Conservation (phyloP, 2,888 invertebrate species). For the Lepas anatifera region DNA sequence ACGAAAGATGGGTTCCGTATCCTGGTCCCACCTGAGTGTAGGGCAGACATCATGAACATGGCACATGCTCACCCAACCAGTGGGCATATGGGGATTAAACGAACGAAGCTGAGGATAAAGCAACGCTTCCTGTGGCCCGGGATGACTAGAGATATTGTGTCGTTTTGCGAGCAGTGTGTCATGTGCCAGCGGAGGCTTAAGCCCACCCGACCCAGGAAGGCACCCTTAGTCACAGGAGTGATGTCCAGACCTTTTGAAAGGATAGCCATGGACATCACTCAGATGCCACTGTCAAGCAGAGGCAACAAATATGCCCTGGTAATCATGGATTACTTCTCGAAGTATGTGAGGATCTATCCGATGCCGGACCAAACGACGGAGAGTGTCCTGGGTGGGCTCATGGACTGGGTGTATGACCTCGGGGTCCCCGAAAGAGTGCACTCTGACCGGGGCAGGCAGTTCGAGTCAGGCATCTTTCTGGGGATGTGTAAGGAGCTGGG, state of each 20-base stretch:
- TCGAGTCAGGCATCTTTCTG: not conserved
- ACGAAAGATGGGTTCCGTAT: not conserved
- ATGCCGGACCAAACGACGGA: not conserved
- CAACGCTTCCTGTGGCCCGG: not conserved
- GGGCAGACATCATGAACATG: not conserved
- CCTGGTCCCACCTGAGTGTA: not conserved
- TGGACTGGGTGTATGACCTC: not conserved
- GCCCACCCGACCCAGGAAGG: not conserved
- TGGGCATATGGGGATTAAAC: not conserved
- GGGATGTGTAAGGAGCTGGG: not conserved
- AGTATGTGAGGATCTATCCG: not conserved
- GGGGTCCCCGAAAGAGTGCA: not conserved
- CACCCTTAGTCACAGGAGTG: not conserved
- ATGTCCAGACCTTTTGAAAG: not conserved
- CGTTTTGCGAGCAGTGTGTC: no score
- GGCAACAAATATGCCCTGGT: not conserved
- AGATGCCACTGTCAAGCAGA: not conserved
- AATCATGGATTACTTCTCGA: not conserved
- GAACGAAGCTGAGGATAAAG: not conserved
- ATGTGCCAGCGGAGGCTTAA: no score
- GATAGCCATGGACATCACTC: not conserved
- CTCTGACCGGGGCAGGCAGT: not conserved
- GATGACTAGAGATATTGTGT: no score
- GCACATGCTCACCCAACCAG: not conserved
- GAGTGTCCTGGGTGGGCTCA: not conserved